Percentiles rank a stretch among this genome's conserved stretches.
phyloP scores from a whole-genome alignment of 2,113 vertebrate species.

The Zosterops pallidus region DNA sequence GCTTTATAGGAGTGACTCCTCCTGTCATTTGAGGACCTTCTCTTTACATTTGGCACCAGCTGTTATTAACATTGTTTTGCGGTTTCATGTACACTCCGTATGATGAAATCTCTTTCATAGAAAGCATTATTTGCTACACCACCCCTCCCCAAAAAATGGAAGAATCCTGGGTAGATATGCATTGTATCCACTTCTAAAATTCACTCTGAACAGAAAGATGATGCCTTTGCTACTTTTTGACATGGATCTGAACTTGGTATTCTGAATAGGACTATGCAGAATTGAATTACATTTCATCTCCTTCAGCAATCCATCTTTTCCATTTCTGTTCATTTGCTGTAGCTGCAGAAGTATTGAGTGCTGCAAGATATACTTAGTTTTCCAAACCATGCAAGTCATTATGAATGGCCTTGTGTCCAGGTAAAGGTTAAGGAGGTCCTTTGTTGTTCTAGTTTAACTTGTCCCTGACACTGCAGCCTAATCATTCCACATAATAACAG shows the following conservation, averaged over 20 bases:
- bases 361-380: slow-evolving; percentile 69
- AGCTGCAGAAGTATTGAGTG: slow-evolving; percentile 67
- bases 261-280: slow-evolving; percentile 77
- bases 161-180: slow-evolving; percentile 22
- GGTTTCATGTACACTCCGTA: not conserved
- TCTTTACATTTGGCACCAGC: not conserved
- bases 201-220: slow-evolving; percentile 64
- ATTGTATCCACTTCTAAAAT: slow-evolving; percentile 53
- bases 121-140: not conserved
- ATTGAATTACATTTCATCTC: slow-evolving; percentile 70
- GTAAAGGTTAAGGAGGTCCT: slow-evolving; percentile 82
- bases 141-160: not conserved
- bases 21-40: not conserved
- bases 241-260: slow-evolving; percentile 60
- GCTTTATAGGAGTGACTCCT: not conserved
- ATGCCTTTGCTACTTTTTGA: slow-evolving; percentile 56
- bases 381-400: slow-evolving; percentile 74
- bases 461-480: slow-evolving; percentile 91
- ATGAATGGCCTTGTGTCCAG: slow-evolving; percentile 82
- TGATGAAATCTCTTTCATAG: slow-evolving; percentile 20
- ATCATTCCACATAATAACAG: slow-evolving; percentile 94
- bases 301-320: slow-evolving; percentile 66
- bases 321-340: slow-evolving; percentile 72
- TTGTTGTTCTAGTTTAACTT: slow-evolving; percentile 86
- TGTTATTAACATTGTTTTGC: slow-evolving; percentile 30